Evolutionary conservation across 2,888 invertebrate species (phyloP), one percentile per base, ranked within the genome.

Genomic region (Epistrophe eligans): DNA sequence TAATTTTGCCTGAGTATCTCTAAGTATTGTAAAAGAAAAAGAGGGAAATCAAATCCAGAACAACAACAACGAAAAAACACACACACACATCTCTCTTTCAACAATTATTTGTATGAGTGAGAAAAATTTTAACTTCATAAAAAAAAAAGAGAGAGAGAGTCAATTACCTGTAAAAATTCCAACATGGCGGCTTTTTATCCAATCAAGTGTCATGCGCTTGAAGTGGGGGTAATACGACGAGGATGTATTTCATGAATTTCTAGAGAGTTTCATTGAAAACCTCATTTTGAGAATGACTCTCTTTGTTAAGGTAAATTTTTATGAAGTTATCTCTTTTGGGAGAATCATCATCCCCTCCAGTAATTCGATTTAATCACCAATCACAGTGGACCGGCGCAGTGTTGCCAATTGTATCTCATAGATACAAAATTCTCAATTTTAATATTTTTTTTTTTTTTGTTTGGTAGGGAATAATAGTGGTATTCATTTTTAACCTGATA

Each of bases 101-200:
- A 24, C 15, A 24, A 19, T 62, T 24, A 19, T 35, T 45, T 55
- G 84, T 80, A 67, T 70, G 84, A 84, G 79, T 84, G 88, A 79
- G 79, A 84, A 73, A 77, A 24, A 35, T 67, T 64, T 72, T 15
- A 24, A 11, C 67, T 76, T 72, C 43, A 38, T 67, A 90, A 90
- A 62, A 43, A 19, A 90, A 62, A 19, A 28, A 62, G 62, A 40
- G 43, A 57, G 32, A 89, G 89, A 89, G 89, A 88, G 77, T 79
- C 89, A 89, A 88, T 81, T 90, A 89, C 90, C 87, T 71, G 60
- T 4, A 88, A 88, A 90, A 91, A 91, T 91, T 92, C 92, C 91
- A 93, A 93, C 91, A 92, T 92, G 92, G 92, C 92, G 93, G 91
- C 91, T 89, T 90, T 91, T 90, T 89, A 89, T 84, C 93, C 93